A percentile compares a stretch with the other conserved stretches of the same genome.
phyloP scores from a whole-genome alignment of 2,888 invertebrate species.

The Dione vanillae region DNA sequence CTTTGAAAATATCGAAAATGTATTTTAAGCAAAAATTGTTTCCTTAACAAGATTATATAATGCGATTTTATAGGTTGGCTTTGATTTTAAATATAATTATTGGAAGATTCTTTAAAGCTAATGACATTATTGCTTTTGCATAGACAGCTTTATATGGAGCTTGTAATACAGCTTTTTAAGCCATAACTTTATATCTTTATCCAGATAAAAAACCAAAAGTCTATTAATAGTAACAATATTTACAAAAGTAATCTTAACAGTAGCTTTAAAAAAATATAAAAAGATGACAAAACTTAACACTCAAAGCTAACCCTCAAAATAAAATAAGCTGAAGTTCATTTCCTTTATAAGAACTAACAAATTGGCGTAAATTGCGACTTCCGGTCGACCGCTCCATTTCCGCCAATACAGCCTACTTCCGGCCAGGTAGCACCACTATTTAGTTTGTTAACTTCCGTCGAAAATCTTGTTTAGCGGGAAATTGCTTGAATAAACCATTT shows the following conservation, averaged over 20 bases:
- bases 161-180: no score
- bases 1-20: constrained; percentile 11
- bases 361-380: constrained; percentile 73
- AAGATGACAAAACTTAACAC: not conserved
- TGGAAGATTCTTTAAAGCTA: no score
- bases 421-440: constrained; percentile 73
- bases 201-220: no score
- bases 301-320: constrained; percentile 28
- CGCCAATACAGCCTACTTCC: constrained; percentile 71
- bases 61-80: not conserved
- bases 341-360: constrained; percentile 57
- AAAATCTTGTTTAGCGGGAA: constrained; percentile 46
- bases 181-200: no score
- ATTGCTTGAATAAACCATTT: constrained; percentile 39
- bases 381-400: constrained; percentile 74
- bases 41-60: constrained; percentile 5
- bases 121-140: no score
- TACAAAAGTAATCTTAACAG: no score
- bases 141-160: no score
- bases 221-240: no score
- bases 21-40: constrained; percentile 11
- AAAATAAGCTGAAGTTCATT: constrained; percentile 52
- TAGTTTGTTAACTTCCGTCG: constrained; percentile 58
- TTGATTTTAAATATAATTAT: no score
- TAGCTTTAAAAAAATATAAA: not conserved